These are phyloP conservation scores for Zaprionus nigranus DNA, from an alignment of 1,140 invertebrate genomes.

Conservation along the genomic window DNA sequence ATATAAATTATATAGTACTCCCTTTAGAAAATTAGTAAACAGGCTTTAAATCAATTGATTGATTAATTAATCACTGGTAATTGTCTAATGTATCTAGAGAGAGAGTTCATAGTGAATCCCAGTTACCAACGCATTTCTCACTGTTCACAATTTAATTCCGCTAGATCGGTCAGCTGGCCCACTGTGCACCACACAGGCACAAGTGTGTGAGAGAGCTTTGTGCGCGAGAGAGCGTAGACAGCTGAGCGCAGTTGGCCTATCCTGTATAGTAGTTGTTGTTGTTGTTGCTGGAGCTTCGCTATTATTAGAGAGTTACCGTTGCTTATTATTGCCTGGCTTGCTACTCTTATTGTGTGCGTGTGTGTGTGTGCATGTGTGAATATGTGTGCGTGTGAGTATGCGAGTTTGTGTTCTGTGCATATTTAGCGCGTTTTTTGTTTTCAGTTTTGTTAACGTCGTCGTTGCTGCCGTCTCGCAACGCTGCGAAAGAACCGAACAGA, in stretches of 20 bases:
- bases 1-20: too few relatives aligned
- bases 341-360: slow-evolving; percentile 51
- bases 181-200: not conserved
- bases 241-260: slow-evolving; percentile 41
- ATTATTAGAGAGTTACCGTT: slow-evolving; percentile 82
- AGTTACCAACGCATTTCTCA: too few relatives aligned
- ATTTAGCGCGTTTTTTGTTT: slow-evolving; percentile 80
- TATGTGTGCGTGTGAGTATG: slow-evolving; percentile 20
- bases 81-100: too few relatives aligned
- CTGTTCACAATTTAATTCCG: too few relatives aligned
- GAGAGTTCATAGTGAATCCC: too few relatives aligned
- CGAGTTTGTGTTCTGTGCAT: slow-evolving; percentile 73
- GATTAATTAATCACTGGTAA: too few relatives aligned
- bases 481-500: slow-evolving; percentile 11
- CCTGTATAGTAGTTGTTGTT: slow-evolving; percentile 33
- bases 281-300: slow-evolving; percentile 51
- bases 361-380: not conserved
- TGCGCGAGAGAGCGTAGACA: slow-evolving; percentile 48
- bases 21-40: too few relatives aligned
- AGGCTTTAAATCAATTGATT: too few relatives aligned
- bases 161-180: too few relatives aligned
- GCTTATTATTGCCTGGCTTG: slow-evolving; percentile 69
- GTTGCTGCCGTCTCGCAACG: slow-evolving; percentile 69
- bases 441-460: slow-evolving; percentile 80
- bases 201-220: not conserved